A percentile compares a stretch with the other conserved stretches of the same genome.
Evolutionary conservation across 2,888 invertebrate species (phyloP).

Genomic region (Yponomeuta cagnagella): DNA sequence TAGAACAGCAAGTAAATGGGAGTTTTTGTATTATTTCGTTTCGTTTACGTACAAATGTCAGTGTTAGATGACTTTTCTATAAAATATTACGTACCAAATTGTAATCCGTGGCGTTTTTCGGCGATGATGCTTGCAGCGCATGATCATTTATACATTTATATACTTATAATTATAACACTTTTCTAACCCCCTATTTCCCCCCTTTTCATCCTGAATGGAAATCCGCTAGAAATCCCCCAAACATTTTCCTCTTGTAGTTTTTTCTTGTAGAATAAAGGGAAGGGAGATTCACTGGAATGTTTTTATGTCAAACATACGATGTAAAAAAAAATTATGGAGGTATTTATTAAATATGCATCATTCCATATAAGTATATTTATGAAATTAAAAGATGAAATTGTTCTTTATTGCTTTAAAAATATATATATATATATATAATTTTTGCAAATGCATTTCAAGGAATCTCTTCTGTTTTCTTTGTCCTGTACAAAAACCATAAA

Average conservation of each 20-base stretch:
- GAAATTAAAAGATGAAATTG: slow-evolving; percentile 19
- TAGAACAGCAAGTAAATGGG: slow-evolving; percentile 70
- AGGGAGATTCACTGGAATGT: slow-evolving; percentile 69
- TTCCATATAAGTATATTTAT: slow-evolving; percentile 10
- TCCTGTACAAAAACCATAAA: slow-evolving; percentile 15
- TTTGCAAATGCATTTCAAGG: slow-evolving; percentile 50
- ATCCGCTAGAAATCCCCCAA: slow-evolving; percentile 41
- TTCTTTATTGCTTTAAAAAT: slow-evolving; percentile 16
- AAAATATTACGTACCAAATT: background rate
- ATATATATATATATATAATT: slow-evolving; percentile 16
- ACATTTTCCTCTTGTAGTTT: slow-evolving; percentile 37
- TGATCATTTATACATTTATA: slow-evolving; percentile 29
- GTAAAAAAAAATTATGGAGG: too few relatives aligned
- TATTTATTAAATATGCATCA: background rate
- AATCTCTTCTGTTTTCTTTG: slow-evolving; percentile 46
- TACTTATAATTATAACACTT: slow-evolving; percentile 16
- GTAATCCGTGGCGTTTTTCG: slow-evolving; percentile 28
- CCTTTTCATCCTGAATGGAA: slow-evolving; percentile 52
- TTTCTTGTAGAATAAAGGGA: background rate
- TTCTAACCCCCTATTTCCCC: slow-evolving; percentile 34
- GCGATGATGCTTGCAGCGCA: slow-evolving; percentile 54
- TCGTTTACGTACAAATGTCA: background rate
- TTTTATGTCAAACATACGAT: background rate
- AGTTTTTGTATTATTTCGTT: slow-evolving; percentile 26
- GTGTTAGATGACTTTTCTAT: too few relatives aligned